phyloP scores from a whole-genome alignment of 2,888 invertebrate species.

The Heliconius ethilla region DNA sequence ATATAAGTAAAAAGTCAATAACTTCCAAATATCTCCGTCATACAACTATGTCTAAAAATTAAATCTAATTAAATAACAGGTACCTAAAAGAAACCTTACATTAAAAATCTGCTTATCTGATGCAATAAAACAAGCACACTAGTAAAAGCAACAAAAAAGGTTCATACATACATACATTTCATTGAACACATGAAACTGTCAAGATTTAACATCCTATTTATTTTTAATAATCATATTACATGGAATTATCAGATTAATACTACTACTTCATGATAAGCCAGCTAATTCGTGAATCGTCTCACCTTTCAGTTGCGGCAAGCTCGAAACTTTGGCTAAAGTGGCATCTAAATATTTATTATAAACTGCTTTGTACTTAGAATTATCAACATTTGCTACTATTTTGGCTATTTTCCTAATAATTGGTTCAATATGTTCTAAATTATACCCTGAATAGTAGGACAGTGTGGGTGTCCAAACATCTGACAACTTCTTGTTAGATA shows the following conservation, averaged over 20 bases:
- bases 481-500: conserved; percentile 76
- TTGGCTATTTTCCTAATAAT: conserved; percentile 86
- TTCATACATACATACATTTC: conserved; percentile 1
- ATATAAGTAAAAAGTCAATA: conserved; percentile 24
- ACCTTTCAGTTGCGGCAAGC: conserved; percentile 83
- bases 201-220: conserved; percentile 12
- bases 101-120: conserved; percentile 40
- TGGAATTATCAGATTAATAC: not conserved
- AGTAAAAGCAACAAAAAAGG: conserved; percentile 5
- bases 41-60: conserved; percentile 47
- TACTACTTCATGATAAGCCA: conserved; percentile 23
- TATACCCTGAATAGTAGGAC: conserved; percentile 88
- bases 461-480: conserved; percentile 89
- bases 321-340: conserved; percentile 84
- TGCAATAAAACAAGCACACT: conserved; percentile 33
- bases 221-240: not conserved
- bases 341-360: conserved; percentile 84
- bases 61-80: conserved; percentile 46
- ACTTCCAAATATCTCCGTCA: conserved; percentile 32
- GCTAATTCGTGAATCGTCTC: conserved; percentile 62
- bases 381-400: conserved; percentile 85
- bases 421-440: conserved; percentile 85
- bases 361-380: conserved; percentile 86
- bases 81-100: conserved; percentile 46
- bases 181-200: conserved; percentile 31